Percentiles rank a stretch among this genome's conserved stretches.
These are phyloP conservation scores for Panagrolaimus sp. DNA, from an alignment of 1,140 invertebrate species.

Conservation along the genomic window DNA sequence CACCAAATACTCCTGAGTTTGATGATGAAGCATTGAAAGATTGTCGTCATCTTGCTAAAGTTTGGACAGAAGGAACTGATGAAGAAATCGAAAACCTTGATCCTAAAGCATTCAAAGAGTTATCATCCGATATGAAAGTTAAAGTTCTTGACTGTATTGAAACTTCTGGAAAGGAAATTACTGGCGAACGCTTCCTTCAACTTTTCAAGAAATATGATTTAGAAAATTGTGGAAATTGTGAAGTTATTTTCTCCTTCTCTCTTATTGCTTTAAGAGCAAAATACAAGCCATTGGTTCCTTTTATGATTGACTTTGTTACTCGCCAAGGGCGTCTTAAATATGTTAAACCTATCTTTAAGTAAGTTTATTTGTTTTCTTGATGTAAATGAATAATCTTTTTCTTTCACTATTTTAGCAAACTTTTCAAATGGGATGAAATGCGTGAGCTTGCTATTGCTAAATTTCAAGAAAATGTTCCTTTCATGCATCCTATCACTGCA, in stretches of 20 bases:
- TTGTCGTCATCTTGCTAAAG: conserved; percentile 65
- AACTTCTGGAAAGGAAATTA: conserved; percentile 23
- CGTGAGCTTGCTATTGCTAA: conserved; percentile 24
- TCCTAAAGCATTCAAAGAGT: conserved; percentile 62
- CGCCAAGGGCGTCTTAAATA: conserved; percentile 82
- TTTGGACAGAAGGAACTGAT: conserved; percentile 63
- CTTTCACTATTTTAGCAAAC: conserved; percentile 32
- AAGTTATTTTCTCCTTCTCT: conserved; percentile 67
- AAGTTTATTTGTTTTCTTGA: conserved; percentile 22
- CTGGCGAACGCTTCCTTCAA: conserved; percentile 49
- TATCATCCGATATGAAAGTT: conserved; percentile 64
- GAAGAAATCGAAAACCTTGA: conserved; percentile 62
- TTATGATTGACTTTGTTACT: conserved; percentile 72
- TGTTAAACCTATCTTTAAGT: conserved; percentile 74
- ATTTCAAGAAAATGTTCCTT: conserved; percentile 30
- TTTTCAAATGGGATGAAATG: conserved; percentile 36
- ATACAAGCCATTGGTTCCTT: conserved; percentile 66
- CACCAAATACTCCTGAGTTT: conserved; percentile 74
- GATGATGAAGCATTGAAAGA: conserved; percentile 68
- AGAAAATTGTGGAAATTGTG: conserved; percentile 68
- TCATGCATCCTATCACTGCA: conserved; percentile 46
- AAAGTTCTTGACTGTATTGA: conserved; percentile 35
- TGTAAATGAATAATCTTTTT: neutral
- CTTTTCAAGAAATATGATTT: conserved; percentile 70
- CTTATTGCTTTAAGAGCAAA: conserved; percentile 68